Evolutionary conservation across 2,888 invertebrate species (phyloP), one percentile per base, ranked within the genome.

Genomic region (Tineola bisselliella): DNA sequence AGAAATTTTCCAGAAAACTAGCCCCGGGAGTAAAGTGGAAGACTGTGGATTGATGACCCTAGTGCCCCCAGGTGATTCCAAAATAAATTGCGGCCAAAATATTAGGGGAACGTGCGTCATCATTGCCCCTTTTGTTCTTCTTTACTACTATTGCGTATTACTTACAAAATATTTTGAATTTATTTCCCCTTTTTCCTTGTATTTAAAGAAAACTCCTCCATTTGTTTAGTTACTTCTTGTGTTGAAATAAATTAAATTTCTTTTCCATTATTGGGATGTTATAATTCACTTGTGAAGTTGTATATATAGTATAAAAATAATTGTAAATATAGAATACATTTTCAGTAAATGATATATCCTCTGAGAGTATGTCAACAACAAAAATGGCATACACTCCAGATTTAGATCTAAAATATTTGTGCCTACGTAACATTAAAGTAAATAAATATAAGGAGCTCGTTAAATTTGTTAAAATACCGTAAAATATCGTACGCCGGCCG

Each of bases 381-480:
- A 38, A 38, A 38, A 38, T 38, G 38, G n/a, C 38, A 38, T 38
- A 38, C 38, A 38, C 38, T 6, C 10, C 10, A 48, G 15, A 48
- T 58, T 58, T 58, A 33, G 31, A 30, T 19, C 33, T 15, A 58
- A 25, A 58, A 31, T n/a, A 65, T 64, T 15, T 15, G 15, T 48
- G 3, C 48, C 15, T 48, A 48, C 48, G 17, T 48, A 48, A 48
- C 79, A 79, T 77, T 75, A 75, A 76, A 81, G 80, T 81, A 81
- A 81, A 80, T 79, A 80, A 62, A 61, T 58, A 61, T 31, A 33
- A 61, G 75, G 66, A 74, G 76, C 83, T 86, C 84, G 86, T 87
- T 87, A 87, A 86, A 86, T 78, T 79, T 84, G 86, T 84, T 84
- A 84, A 87, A 87, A 86, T 80, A 84, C 84, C 86, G 84, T 87